Evolutionary conservation across 2,888 invertebrate species (phyloP), one percentile per base, ranked within the genome.

Genomic region (Bombylius major): DNA sequence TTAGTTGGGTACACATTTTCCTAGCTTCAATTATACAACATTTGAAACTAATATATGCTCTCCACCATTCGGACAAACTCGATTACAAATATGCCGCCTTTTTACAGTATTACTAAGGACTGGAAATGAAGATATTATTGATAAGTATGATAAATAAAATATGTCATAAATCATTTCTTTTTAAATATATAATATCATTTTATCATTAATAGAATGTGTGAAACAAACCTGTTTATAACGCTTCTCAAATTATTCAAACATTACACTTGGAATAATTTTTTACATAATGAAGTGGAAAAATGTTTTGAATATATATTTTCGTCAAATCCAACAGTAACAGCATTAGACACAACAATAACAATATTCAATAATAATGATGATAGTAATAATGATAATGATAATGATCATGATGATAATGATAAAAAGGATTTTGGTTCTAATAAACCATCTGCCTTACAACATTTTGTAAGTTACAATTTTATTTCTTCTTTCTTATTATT

Each of bases 211-310:
- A 73, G 72, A 55, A 69, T 73, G 58, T 72, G 72, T 62, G 67
- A 67, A 61, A 72, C 77, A 71, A 81, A 80, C 61, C 83, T 82
- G 47, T 78, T 82, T 66, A 76, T 76, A 64, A 76, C 81, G 66
- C 77, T 87, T 66, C 76, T 94, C 81, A 87, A 92, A 73, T 79
- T 96, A 75, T 89, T 93, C 79, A 91, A 94, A 77, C 80, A 82
- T 72, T 91, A 88, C 77, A 82, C 85, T 62, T 87, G 92, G 87
- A 96, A 97, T 79, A 96, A 94, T 79, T 95, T 97, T 78, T 80
- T 97, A 70, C 96, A 97, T 76, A 87, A 87, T 63, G 89, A 92
- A 77, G 87, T 92, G 63, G 84, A 86, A 72, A 82, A 85, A 72
- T 86, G 89, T 71, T 76, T 94, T 65, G 78, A 79, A 59, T 79